These are phyloP conservation scores for Druon quercuslanigerum DNA, from an alignment of 1,140 invertebrate species.

Conservation along the genomic window DNA sequence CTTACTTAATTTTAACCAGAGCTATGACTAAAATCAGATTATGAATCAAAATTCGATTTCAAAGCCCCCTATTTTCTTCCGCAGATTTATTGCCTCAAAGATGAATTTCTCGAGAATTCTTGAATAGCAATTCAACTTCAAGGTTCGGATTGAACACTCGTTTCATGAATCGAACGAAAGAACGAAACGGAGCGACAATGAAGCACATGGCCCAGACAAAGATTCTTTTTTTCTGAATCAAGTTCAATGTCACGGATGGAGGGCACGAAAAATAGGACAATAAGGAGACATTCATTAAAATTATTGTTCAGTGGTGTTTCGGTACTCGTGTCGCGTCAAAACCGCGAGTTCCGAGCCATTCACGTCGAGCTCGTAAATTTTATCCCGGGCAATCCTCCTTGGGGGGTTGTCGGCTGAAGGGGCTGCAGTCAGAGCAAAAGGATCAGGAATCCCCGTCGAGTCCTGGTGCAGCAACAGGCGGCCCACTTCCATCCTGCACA, in stretches of 20 bases:
- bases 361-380: conserved; percentile 61
- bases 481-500: conserved; percentile 65
- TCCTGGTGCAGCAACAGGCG: conserved; percentile 68
- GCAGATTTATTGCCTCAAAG: too few relatives aligned
- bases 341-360: conserved; percentile 48
- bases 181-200: conserved; percentile 13
- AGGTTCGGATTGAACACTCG: neutral
- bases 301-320: conserved; percentile 47
- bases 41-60: too few relatives aligned
- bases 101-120: too few relatives aligned
- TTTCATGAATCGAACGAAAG: conserved; percentile 19
- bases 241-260: conserved; percentile 37
- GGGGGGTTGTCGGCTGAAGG: conserved; percentile 41
- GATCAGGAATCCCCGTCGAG: conserved; percentile 68
- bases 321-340: conserved; percentile 54
- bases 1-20: too few relatives aligned
- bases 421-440: conserved; percentile 53
- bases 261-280: conserved; percentile 13
- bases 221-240: conserved; percentile 21
- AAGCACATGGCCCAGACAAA: neutral
- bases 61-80: too few relatives aligned
- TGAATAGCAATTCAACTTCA: too few relatives aligned
- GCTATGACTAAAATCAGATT: too few relatives aligned
- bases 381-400: conserved; percentile 57
- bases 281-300: conserved; percentile 33